Conservation (phyloP, 2,113 vertebrate genomes). For the Motacilla alba region DNA sequence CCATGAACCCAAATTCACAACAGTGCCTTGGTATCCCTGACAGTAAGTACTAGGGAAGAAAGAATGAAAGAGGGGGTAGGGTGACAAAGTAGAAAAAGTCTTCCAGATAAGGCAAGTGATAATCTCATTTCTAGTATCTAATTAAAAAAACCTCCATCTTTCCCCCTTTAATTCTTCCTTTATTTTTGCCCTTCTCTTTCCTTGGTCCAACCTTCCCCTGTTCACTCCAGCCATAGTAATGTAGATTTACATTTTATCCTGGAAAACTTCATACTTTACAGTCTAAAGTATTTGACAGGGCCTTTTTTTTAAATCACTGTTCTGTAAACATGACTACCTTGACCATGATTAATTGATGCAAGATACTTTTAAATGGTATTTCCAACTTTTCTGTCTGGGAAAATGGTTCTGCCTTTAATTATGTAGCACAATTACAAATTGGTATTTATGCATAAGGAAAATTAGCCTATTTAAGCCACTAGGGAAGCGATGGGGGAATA, state of each 20-base stretch:
- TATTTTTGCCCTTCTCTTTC: not conserved
- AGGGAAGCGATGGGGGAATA: not conserved
- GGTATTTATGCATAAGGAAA: not conserved
- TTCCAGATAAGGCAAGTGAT: not conserved
- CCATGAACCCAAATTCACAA: not conserved
- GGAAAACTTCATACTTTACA: not conserved
- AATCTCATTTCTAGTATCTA: not conserved
- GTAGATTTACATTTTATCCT: not conserved
- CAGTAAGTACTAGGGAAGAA: not conserved
- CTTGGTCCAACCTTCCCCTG: rapidly evolving
- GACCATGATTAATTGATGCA: not conserved
- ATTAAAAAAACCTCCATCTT: not conserved
- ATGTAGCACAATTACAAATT: not conserved
- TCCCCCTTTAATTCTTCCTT: not conserved
- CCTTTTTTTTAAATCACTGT: not conserved
- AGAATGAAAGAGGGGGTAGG: not conserved
- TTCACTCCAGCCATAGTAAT: not conserved
- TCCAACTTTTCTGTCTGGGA: not conserved
- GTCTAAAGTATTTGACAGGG: not conserved
- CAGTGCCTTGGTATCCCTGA: not conserved
- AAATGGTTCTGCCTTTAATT: not conserved
- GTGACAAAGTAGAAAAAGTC: not conserved
- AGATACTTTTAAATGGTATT: not conserved
- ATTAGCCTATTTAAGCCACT: not conserved
- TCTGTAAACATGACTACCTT: not conserved